Evolutionary conservation across 2,113 vertebrate genomes (phyloP).

Genomic region (Syngnathus typhle): DNA sequence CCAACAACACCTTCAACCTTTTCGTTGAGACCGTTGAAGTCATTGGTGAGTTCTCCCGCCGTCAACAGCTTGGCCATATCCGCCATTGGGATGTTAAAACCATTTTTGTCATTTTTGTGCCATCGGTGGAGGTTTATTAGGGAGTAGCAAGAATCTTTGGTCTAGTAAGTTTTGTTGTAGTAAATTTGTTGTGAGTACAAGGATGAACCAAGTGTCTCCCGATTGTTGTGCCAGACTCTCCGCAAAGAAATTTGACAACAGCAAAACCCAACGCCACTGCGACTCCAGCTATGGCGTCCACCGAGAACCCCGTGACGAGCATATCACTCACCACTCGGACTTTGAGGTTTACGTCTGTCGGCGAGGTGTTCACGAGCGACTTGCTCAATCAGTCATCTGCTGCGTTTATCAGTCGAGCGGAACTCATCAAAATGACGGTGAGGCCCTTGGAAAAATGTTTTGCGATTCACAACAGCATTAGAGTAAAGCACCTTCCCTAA

Average conservation of each 20-base stretch:
- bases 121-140: neutral
- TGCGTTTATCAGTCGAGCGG: neutral
- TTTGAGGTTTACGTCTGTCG: slow-evolving; percentile 16
- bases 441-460: neutral
- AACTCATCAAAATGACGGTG: slow-evolving; percentile 2
- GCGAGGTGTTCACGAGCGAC: slow-evolving; percentile 20
- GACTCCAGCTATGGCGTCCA: neutral
- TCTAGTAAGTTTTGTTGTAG: neutral
- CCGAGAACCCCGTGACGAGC: neutral
- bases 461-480: neutral
- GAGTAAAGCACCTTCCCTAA: too few species aligned
- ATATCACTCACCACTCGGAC: neutral
- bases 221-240: neutral
- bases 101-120: neutral
- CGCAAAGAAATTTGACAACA: neutral
- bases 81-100: neutral
- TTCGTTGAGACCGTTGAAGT: neutral
- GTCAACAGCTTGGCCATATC: neutral
- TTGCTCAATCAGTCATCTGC: slow-evolving; percentile 23
- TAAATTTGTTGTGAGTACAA: neutral
- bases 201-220: neutral
- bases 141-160: neutral
- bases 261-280: neutral
- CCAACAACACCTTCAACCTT: slow-evolving; percentile 16
- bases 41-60: neutral